Evolutionary conservation across 30 jellyfish, hydroid and myxozoan species (phyloP).

Genomic region (Clytia hemisphaerica): DNA sequence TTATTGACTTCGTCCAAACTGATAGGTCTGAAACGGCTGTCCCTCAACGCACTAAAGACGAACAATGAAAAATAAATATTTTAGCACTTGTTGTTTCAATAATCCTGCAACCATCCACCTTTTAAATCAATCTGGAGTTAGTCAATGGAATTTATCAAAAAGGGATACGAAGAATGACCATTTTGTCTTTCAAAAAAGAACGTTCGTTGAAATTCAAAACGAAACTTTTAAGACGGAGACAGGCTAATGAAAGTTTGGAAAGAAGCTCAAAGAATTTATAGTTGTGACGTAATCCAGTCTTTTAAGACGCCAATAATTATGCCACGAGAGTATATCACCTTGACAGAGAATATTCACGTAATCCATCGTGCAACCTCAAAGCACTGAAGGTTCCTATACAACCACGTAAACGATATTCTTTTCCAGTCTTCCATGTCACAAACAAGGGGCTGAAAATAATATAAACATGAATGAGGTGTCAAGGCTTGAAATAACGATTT

Average conservation of each 20-base stretch:
- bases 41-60: conserved; percentile 77
- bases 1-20: conserved; percentile 75
- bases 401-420: conserved; percentile 72
- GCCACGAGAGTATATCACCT: conserved; percentile 60
- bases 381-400: conserved; percentile 97
- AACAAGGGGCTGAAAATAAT: conserved; percentile 73
- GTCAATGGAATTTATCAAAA: no score
- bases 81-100: no score
- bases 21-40: conserved; percentile 87
- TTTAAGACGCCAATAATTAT: not conserved
- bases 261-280: not conserved
- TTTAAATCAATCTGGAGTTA: no score
- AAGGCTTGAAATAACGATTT: no score
- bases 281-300: not conserved
- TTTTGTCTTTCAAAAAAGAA: no score
- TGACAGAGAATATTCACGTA: conserved; percentile 78
- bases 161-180: no score
- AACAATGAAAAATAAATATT: not conserved
- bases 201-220: no score
- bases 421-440: conserved; percentile 97
- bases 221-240: no score
- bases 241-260: not conserved
- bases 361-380: conserved; percentile 77
- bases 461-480: not conserved
- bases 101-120: no score